Percentiles rank a stretch among this genome's conserved stretches.
These are phyloP conservation scores for Oncorhynchus tshawytscha DNA, from an alignment of 2,113 vertebrate genomes.

Conservation along the genomic window DNA sequence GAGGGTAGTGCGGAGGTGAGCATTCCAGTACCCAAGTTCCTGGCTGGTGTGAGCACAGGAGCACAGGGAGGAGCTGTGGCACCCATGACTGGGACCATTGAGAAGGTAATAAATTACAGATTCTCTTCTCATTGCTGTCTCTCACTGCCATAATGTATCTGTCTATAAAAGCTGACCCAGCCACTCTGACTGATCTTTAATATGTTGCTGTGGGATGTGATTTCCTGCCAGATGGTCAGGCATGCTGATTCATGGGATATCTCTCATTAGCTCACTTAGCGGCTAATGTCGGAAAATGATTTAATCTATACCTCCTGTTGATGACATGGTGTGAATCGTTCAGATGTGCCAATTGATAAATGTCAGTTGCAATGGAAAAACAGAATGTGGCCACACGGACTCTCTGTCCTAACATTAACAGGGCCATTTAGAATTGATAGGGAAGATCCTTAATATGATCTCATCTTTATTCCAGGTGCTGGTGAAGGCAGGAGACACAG, in stretches of 20 bases:
- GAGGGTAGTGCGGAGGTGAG: slow-evolving; percentile 80
- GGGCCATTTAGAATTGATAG: no score
- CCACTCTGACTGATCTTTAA: not conserved
- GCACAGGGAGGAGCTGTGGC: slow-evolving; percentile 80
- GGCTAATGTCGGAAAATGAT: no score
- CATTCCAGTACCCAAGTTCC: slow-evolving; percentile 84
- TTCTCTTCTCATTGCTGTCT: not conserved
- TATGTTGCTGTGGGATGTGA: not conserved
- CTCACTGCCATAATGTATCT: not conserved
- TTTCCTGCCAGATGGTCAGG: no score
- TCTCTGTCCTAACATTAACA: no score
- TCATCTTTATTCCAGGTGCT: slow-evolving; percentile 77
- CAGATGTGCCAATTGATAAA: no score
- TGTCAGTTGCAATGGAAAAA: no score
- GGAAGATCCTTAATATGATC: no score
- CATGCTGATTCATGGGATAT: no score
- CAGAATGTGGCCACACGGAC: no score
- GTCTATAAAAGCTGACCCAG: not conserved
- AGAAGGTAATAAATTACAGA: slow-evolving; percentile 80
- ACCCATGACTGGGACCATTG: slow-evolving; percentile 95
- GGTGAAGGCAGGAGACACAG: slow-evolving; percentile 88
- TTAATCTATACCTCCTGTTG: no score
- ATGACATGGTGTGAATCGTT: no score
- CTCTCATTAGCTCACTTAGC: no score
- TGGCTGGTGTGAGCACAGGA: slow-evolving; percentile 75